Base-by-base conservation (phyloP, 35 echinoderm and acorn worm species). In the Acanthaster planci region DNA sequence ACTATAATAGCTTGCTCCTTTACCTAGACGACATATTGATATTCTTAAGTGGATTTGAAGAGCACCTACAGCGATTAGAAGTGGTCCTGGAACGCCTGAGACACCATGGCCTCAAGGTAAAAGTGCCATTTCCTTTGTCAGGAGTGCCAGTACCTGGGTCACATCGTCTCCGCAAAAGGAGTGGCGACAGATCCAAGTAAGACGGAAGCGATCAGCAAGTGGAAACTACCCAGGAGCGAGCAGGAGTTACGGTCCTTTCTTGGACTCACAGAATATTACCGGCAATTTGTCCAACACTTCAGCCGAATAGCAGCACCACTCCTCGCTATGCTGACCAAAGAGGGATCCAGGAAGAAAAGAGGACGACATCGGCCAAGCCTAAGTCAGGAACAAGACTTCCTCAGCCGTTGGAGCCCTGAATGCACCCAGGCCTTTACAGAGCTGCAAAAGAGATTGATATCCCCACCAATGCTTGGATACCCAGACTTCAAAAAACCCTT, bases 131-230 rank as follows among this genome's bases (percentile, higher is more conserved):
- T 84, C 12, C 84, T 90, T n/a, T 37, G 52, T 80, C 16, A 75
- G 38, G 39, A 89, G 68, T 38, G 83, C 6, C 31, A 2, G 26
- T 89, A 89, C 64, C 52, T 90, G 50, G 81, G 88, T 0, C 88
- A 90, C 58, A 39, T 85, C 9, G 80, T n/a, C n/a, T n/a, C n/a
- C n/a, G n/a, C n/a, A n/a, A n/a, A n/a, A n/a, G n/a, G n/a, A n/a
- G n/a, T n/a, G 84, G 8, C 80, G 0, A 90, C 80, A 37, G 88
- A 90, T 35, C 80, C 79, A 9, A 80, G 84, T 18, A 90, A 90
- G 50, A 50, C 39, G 39, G 18, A 38, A 39, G 37, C 10, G 37
- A 38, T 80, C 9, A 38, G n/a, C 21, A 8, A 42, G 36, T 52
- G 44, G 78, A 8, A 44, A 17, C 10, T 17, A 44, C 78, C 44